Evolutionary conservation across 2,888 invertebrate genomes (phyloP).

Genomic region (Pammene aurita): DNA sequence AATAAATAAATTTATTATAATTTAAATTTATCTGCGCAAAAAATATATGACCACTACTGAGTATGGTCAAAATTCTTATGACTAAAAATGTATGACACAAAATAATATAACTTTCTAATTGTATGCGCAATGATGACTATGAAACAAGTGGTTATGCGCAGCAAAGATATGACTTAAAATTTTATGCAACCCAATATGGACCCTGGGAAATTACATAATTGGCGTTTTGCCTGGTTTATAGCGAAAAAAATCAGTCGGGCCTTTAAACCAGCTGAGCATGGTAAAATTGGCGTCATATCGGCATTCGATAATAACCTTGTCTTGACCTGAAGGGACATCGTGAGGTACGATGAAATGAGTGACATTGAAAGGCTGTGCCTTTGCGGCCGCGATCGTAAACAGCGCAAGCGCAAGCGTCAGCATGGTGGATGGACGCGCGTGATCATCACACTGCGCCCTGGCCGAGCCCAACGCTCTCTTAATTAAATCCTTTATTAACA

Average conservation of each 20-base stretch:
- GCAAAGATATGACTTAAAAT: too few relatives aligned
- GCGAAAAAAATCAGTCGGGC: constrained; percentile 72
- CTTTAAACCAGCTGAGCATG: constrained; percentile 75
- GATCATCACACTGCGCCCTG: constrained; percentile 68
- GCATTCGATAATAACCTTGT: constrained; percentile 71
- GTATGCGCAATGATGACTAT: too few relatives aligned
- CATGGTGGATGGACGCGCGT: constrained; percentile 71
- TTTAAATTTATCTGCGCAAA: too few relatives aligned
- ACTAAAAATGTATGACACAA: too few relatives aligned
- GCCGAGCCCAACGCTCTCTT: constrained; percentile 67
- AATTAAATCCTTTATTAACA: constrained; percentile 82
- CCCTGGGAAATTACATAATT: constrained; percentile 67
- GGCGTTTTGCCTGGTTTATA: constrained; percentile 71
- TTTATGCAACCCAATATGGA: too few relatives aligned
- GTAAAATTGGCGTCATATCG: constrained; percentile 77
- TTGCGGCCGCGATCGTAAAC: constrained; percentile 48
- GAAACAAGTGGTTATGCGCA: too few relatives aligned
- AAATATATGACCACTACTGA: too few relatives aligned
- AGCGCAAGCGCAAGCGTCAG: constrained; percentile 56
- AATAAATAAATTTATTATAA: too few relatives aligned
- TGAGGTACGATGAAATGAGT: constrained; percentile 67
- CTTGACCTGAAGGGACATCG: constrained; percentile 60
- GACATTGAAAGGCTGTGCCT: constrained; percentile 65
- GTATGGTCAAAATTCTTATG: too few relatives aligned
- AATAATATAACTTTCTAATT: too few relatives aligned